Evolutionary conservation across 2,113 vertebrate genomes (phyloP), one percentile per base, ranked within the genome.

Genomic region (Phalacrocorax carbo): DNA sequence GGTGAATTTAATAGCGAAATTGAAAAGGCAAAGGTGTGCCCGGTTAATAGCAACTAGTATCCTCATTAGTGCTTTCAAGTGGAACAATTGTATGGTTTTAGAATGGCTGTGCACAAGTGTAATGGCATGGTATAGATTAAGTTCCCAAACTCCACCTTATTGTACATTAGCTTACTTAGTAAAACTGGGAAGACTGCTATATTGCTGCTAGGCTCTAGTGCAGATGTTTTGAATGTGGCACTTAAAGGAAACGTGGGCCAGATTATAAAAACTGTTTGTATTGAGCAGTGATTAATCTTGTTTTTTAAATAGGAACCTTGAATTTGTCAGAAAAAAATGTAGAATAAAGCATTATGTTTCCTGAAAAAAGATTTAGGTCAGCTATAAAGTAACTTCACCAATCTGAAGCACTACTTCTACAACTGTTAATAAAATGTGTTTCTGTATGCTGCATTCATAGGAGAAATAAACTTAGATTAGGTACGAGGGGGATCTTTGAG

Each of bases 231-330:
- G 42, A 55, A 17, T 81, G 3, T 5, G 26, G 26, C 15, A 17
- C 13, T 44, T 38, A 42, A 54, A 46, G 40, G 25, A 61, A 76
- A 69, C 9, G n/a, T 36, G 16, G 29, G 21, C 3, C 34, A 71
- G 26, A 26, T 75, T 10, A 13, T 8, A 46, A 38, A 69, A 52
- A 8, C 1, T 8, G 3, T 51, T 93, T 48, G 2, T 44, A 20
- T 1, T n/a, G 34, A 46, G 19, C n/a, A 76, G 7, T 51, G 57
- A 21, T 80, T 19, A 49, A 16, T 42, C 4, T n/a, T 81, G 7
- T 29, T 82, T 40, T 57, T 10, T 48, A 38, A 82, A 5, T 16
- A 21, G 0, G 0, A 72, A n/a, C 13, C 15, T 64, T 0, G 3
- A 65, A 32, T 70, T 80, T 0, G 0, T 70, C 32, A 19, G 40